Conservation (phyloP, 2,113 vertebrate genomes). For the Abramis brama region DNA sequence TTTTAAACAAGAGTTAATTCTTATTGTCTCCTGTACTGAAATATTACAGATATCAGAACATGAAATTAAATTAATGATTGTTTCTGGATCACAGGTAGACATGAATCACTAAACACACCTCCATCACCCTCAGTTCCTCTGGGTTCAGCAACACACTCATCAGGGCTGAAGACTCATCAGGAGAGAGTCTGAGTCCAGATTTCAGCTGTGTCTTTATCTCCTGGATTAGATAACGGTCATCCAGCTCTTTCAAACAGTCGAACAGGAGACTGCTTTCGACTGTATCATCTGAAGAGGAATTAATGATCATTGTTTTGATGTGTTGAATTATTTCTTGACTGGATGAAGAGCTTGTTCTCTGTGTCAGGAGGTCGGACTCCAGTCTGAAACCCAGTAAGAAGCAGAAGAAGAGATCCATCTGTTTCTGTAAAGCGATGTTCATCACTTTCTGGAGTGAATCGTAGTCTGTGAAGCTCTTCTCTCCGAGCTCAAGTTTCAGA, state of each 20-base stretch:
- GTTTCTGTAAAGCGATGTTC: background rate
- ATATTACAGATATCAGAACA: no score
- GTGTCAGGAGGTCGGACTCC: background rate
- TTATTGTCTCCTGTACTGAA: no score
- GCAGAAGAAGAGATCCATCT: background rate
- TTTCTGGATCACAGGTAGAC: no score
- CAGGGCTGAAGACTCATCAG: background rate
- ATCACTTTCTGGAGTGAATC: accelerated
- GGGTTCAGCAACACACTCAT: background rate
- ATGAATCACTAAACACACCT: no score
- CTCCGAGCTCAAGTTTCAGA: background rate
- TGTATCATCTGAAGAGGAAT: background rate
- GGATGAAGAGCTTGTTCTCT: background rate
- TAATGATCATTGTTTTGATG: background rate
- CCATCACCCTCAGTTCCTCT: no score
- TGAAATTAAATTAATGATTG: no score
- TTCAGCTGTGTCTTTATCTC: background rate
- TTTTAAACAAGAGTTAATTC: no score
- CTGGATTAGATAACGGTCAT: background rate
- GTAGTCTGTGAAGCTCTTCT: accelerated
- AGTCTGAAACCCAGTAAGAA: background rate
- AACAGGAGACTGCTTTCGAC: background rate
- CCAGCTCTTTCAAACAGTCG: background rate
- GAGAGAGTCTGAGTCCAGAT: background rate
- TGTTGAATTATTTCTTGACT: background rate